Conservation (phyloP, 1,140 invertebrate species). For the Listronotus oregonensis region DNA sequence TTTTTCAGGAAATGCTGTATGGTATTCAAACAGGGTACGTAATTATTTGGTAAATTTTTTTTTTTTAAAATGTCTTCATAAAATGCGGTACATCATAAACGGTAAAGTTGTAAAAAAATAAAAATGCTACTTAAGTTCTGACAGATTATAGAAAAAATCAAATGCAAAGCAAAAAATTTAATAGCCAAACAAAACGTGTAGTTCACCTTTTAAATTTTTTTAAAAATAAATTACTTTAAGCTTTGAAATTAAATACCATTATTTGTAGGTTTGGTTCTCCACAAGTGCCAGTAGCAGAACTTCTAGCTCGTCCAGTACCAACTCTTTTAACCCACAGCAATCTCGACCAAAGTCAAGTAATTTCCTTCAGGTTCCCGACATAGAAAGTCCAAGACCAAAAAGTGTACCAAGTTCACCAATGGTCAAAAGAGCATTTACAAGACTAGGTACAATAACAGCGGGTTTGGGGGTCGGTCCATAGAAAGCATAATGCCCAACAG, state of each 20-base stretch:
- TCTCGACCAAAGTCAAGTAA: conserved; percentile 86
- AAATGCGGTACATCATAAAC: too few species aligned
- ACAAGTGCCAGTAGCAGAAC: conserved; percentile 86
- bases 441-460: conserved; percentile 85
- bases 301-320: conserved; percentile 82
- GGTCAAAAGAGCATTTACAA: conserved; percentile 88
- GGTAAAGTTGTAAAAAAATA: too few species aligned
- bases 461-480: conserved; percentile 87
- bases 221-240: not conserved
- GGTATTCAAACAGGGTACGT: conserved; percentile 81
- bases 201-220: not conserved
- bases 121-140: too few species aligned
- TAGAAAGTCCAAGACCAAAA: conserved; percentile 73
- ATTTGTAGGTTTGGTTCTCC: conserved; percentile 76
- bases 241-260: not conserved
- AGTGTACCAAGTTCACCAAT: conserved; percentile 93
- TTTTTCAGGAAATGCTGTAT: conserved; percentile 93
- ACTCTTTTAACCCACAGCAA: conserved; percentile 76
- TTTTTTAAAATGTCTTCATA: too few species aligned
- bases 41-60: too few species aligned
- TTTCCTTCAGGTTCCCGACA: conserved; percentile 73
- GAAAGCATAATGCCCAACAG: conserved; percentile 71
- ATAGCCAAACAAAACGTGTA: too few species aligned
- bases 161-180: too few species aligned
- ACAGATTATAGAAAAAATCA: too few species aligned